Evolutionary conservation across 2,888 invertebrate species (phyloP), one percentile per base, ranked within the genome.

Genomic region (Boloria selene): DNA sequence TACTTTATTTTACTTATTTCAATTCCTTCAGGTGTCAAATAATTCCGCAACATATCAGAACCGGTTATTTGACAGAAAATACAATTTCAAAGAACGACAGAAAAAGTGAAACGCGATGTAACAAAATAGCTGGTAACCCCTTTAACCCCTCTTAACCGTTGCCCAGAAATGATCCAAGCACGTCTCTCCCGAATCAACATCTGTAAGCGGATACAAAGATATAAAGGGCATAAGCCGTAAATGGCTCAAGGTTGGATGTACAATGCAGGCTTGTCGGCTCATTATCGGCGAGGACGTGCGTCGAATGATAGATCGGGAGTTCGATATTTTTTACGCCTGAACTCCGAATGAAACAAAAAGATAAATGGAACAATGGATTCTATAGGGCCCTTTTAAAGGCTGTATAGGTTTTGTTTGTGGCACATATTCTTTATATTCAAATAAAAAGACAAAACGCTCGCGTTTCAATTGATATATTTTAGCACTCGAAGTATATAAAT

Each of bases 231-330:
- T 64, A 67, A 60, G 51, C 38, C 22, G 58, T 26, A 47, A 58
- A 60, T 62, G 53, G 49, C 74, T 72, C 74, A 74, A 72, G 68
- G 67, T 72, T 72, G 70, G 45, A 56, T 71, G 73, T 72, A 67
- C 67, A 67, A 66, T 55, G 54, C 38, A 44, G 38, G 62, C 45
- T 38, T 49, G 61, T 61, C 71, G 75, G 74, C 73, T 76, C 74
- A 71, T 75, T 74, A 73, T 75, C 74, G 73, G 68, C 50, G 67
- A 68, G 75, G 73, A 80, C 82, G 81, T 80, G 82, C 75, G 72
- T 75, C 67, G 80, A 77, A 77, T 81, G 26, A 73, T 65, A 70
- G 72, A 67, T 54, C 69, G 69, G 69, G 72, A 60, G 54, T 58
- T 58, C 58, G 54, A 54, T 64, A 65, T 56, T 66, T 67, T 61